These are phyloP conservation scores for Myiotriccus ornatus DNA, from an alignment of 2,797 vertebrate genomes.

Conservation along the genomic window DNA sequence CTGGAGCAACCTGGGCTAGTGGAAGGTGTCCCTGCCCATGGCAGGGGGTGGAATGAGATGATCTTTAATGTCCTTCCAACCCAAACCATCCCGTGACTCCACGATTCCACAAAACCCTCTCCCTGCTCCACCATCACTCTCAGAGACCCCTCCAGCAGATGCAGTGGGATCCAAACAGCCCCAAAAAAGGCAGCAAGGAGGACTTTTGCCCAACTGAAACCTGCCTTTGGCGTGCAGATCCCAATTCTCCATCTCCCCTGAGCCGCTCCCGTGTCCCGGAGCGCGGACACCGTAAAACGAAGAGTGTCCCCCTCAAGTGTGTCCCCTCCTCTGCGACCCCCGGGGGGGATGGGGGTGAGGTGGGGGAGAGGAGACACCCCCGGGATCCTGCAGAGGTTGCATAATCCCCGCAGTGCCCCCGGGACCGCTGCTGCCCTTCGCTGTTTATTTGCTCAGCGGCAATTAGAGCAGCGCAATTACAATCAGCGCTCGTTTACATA, in stretches of 20 bases:
- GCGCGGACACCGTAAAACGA: rapidly evolving
- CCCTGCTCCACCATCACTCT: neutral
- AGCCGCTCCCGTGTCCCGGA: neutral
- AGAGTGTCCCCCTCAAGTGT: rapidly evolving
- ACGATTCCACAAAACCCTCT: rapidly evolving
- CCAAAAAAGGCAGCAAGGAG: neutral
- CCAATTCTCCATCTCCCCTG: rapidly evolving
- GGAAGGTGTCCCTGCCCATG: neutral
- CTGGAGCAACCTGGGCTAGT: rapidly evolving
- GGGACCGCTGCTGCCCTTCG: neutral
- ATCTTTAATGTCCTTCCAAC: rapidly evolving
- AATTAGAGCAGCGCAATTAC: conserved; percentile 42
- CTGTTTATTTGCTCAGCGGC: conserved; percentile 41
- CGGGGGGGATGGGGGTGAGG: rapidly evolving
- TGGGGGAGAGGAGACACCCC: rapidly evolving
- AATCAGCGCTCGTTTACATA: neutral
- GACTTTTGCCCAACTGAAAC: rapidly evolving
- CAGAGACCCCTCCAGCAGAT: neutral
- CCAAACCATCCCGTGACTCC: neutral
- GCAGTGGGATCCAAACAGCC: neutral
- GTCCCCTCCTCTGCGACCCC: rapidly evolving
- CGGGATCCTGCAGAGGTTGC: neutral
- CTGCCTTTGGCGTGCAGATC: rapidly evolving
- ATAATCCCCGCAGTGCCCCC: neutral
- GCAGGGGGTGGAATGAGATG: neutral